phyloP scores from a whole-genome alignment of 2,888 invertebrate species.

The Drosophila melanosoma region DNA sequence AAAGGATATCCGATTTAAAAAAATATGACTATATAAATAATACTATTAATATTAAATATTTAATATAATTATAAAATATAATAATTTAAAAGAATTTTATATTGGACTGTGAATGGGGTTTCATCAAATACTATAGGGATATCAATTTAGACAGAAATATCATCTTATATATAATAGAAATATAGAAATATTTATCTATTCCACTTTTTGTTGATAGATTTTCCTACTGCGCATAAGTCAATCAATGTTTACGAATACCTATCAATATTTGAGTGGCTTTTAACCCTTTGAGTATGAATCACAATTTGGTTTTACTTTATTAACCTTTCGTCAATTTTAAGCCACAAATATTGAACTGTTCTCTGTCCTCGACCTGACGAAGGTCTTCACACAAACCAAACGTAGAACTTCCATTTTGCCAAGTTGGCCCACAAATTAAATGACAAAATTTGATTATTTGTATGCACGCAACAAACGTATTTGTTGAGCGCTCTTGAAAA shows the following conservation, averaged over 20 bases:
- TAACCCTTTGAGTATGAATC: not conserved
- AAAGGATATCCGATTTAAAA: not conserved
- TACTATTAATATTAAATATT: not conserved
- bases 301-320: not conserved
- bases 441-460: constrained; percentile 68
- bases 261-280: not conserved
- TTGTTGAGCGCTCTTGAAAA: constrained; percentile 14
- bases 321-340: constrained; percentile 1
- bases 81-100: not conserved
- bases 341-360: constrained; percentile 14
- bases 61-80: not conserved
- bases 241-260: not conserved
- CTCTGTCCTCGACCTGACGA: constrained; percentile 2
- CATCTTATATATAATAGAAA: no score
- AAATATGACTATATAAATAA: not conserved
- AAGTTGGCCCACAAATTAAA: constrained; percentile 60
- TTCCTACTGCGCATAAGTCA: not conserved
- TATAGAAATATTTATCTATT: not conserved
- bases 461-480: constrained; percentile 62
- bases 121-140: not conserved
- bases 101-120: not conserved
- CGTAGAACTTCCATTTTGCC: constrained; percentile 60
- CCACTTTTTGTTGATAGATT: not conserved
- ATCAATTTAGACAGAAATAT: no score
- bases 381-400: constrained; percentile 31